phyloP scores from a whole-genome alignment of 2,888 invertebrate genomes.

The Formica aserva region DNA sequence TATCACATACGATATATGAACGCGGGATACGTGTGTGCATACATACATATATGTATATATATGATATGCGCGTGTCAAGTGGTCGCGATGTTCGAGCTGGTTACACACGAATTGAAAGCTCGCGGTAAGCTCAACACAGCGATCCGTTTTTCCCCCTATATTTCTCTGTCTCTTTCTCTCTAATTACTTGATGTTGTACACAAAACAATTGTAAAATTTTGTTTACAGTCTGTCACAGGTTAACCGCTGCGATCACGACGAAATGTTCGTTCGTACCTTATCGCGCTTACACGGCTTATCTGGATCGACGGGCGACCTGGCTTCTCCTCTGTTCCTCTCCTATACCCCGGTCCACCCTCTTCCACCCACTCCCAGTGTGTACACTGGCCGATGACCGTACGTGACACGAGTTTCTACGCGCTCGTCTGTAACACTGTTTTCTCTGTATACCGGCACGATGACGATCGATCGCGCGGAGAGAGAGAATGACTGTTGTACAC shows the following conservation, averaged over 20 bases:
- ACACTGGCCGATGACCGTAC: constrained; percentile 56
- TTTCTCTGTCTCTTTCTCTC: not conserved
- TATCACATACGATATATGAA: constrained; percentile 58
- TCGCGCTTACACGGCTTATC: constrained; percentile 34
- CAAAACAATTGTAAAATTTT: constrained; percentile 2
- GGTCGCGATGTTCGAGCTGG: constrained; percentile 60
- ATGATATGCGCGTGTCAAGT: constrained; percentile 49
- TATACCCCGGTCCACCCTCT: constrained; percentile 14
- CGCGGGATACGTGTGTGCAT: constrained; percentile 49
- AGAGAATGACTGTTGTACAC: constrained; percentile 23
- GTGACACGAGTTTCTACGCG: constrained; percentile 44
- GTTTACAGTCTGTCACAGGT: constrained; percentile 43
- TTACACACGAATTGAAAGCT: constrained; percentile 60
- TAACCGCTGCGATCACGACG: not conserved
- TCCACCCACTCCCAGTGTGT: constrained; percentile 13
- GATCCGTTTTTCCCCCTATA: constrained; percentile 13
- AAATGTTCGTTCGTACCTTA: constrained; percentile 31
- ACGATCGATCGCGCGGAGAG: constrained; percentile 45
- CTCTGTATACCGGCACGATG: constrained; percentile 40
- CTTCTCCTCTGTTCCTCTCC: not conserved
- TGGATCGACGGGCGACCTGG: constrained; percentile 39
- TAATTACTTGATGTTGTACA: not conserved
- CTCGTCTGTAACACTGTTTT: constrained; percentile 37
- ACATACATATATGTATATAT: constrained; percentile 25
- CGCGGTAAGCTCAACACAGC: constrained; percentile 50